Percentiles rank a stretch among this genome's conserved stretches.
phyloP scores from a whole-genome alignment of 1,140 invertebrate genomes.

The Limonius californicus region DNA sequence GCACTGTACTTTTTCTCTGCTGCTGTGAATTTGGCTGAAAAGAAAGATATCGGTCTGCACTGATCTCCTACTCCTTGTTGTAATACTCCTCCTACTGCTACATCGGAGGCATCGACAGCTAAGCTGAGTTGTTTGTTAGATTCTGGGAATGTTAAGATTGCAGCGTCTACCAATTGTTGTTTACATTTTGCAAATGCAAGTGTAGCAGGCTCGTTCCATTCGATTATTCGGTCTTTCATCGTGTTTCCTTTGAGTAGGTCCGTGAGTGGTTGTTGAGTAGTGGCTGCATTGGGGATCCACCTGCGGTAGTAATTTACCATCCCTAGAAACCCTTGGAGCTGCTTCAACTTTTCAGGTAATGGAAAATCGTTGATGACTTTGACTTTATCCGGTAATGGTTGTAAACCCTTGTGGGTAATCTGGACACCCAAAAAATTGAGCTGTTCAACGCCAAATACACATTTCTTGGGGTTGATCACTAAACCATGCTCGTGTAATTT shows the following conservation, averaged over 20 bases:
- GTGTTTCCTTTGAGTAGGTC: conserved; percentile 27
- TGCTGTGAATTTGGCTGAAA: conserved; percentile 34
- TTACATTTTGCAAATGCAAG: conserved; percentile 34
- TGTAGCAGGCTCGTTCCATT: conserved; percentile 26
- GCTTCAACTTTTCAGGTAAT: conserved; percentile 23
- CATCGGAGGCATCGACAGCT: conserved; percentile 34
- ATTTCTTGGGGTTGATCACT: conserved; percentile 40
- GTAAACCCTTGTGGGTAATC: conserved; percentile 33
- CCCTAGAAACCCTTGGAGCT: conserved; percentile 39
- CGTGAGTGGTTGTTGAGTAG: conserved; percentile 27
- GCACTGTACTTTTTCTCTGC: background rate
- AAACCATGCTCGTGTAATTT: conserved; percentile 26
- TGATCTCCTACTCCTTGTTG: conserved; percentile 28
- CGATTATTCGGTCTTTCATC: conserved; percentile 24
- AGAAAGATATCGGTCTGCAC: conserved; percentile 24
- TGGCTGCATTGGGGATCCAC: conserved; percentile 23
- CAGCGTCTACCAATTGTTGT: conserved; percentile 26
- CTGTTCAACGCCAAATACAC: conserved; percentile 28
- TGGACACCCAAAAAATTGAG: conserved; percentile 38
- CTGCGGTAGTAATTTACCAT: conserved; percentile 41
- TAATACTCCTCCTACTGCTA: conserved; percentile 32
- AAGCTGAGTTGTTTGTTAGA: conserved; percentile 18
- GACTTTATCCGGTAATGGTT: conserved; percentile 23
- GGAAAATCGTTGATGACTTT: conserved; percentile 28
- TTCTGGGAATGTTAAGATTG: conserved; percentile 32